Base-by-base conservation (phyloP, 2,888 invertebrate species). In the Parochlus steinenii region DNA sequence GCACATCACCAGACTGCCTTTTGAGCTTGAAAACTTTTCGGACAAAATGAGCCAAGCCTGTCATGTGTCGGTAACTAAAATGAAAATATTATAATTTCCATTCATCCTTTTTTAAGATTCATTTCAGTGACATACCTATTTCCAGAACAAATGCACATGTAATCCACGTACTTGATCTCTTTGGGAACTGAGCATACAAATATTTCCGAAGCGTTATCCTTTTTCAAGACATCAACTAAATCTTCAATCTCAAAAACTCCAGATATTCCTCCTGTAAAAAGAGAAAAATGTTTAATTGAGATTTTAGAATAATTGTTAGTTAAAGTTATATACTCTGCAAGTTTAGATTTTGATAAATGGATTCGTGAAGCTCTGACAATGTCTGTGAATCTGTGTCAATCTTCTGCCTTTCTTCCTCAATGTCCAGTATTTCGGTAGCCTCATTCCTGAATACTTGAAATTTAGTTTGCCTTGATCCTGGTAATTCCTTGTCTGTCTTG, bases 161-260 rank as follows among this genome's bases (percentile, higher is more conserved):
- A 77, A 53, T 87, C 78, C 10, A 83, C 81, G 61, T 89, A 92
- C 41, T 74, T 72, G 6, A 77, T 58, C 30, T 79, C 69, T 37
- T 63, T 53, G 1, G 90, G 80, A 2, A 92, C 71, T 27, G 66
- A 55, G 20, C 77, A 78, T 2, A 86, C 86, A 61, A 83, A 85
- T 43, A 92, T 69, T 50, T 92, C 71, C 49, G 64, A 63, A 0
- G 74, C 78, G 51, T 80, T 85, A 54, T 90, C 86, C 48, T 70
- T 66, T 43, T 67, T 64, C 18, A 95, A 57, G 16, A 87, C 58
- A 12, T 73, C 67, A 1, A 90, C 73, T 31, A 93, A 56, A 43
- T 92, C 86, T 51, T 85, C 79, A 28, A 92, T 67, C 47, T 93
- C 90, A 60, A 75, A 90, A 0, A 92, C 90, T 19, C 92, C 92